Evolutionary conservation across 2,888 invertebrate species (phyloP).

Genomic region (Cephonodes hylas): DNA sequence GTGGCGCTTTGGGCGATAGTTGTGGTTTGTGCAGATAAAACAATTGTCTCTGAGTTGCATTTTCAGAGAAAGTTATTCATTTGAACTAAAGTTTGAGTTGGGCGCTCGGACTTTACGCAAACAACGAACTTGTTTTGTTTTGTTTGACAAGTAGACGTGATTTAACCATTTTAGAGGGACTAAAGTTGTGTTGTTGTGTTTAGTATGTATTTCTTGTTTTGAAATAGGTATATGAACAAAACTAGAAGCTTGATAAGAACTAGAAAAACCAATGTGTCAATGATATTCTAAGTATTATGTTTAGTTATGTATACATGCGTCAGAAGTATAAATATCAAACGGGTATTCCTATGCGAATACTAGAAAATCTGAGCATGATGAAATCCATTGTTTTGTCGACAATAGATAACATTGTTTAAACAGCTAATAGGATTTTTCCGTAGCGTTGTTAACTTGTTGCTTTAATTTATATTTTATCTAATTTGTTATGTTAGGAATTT

Average conservation of each 20-base stretch:
- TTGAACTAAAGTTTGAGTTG: background rate
- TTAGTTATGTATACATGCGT: no score
- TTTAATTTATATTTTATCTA: no score
- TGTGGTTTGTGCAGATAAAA: conserved; percentile 5
- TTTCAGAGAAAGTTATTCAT: conserved; percentile 4
- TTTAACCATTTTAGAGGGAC: background rate
- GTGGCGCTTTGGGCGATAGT: background rate
- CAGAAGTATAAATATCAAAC: background rate
- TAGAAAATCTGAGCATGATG: background rate
- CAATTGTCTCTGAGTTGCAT: background rate
- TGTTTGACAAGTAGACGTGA: background rate
- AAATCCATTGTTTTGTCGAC: background rate
- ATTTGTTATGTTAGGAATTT: no score
- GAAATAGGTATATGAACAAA: background rate
- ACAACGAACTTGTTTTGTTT: background rate
- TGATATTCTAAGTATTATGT: background rate
- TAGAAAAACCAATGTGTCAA: background rate
- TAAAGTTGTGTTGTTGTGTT: background rate
- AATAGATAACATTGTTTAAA: background rate
- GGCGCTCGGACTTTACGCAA: background rate
- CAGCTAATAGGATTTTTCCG: background rate
- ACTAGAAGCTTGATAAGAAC: no score
- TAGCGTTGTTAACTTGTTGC: no score
- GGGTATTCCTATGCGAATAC: background rate
- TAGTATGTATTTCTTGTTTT: background rate